Evolutionary conservation across 2,797 vertebrate genomes (phyloP), one percentile per base, ranked within the genome.

Genomic region (Margarornis squamiger): DNA sequence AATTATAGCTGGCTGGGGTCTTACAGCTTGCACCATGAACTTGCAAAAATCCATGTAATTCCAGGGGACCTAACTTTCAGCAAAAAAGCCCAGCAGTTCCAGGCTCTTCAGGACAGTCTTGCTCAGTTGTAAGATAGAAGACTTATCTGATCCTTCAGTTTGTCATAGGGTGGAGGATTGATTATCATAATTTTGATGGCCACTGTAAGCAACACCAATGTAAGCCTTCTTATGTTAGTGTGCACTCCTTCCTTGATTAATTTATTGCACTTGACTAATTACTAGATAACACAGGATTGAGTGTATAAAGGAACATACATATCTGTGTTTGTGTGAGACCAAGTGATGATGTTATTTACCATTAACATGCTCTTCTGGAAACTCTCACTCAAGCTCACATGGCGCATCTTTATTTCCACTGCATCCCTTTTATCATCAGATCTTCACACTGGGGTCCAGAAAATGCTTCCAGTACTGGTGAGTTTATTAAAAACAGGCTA

Each of bases 401-500:
- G 5, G 57, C 0, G 12, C 66, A 86, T 81, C 70, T 75, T 90
- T 79, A 83, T 78, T 67, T 92, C 63, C 29, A 86, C 10, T 7
- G 32, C 71, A 45, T 51, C 63, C 21, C 13, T 71, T 86, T 90
- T 95, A 83, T 90, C 43, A 4, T 27, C 55, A 76, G 27, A 85
- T 82, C 92, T 83, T 96, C 78, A 67, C 72, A 38, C 13, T 51
- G 83, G 51, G 41, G 55, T 76, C 94, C 88, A 83, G 93, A 97
- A 94, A 97, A 85, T 58, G 73, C 87, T 92, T 93, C 88, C 48
- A 8, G 66, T 84, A 93, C 75, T 17, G 87, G 46, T 48, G 51
- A 79, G 81, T 71, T 94, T 94, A 93, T 94, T 96, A 94, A 96
- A 95, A 96, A 90, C 84, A 86, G 86, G 38, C 68, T 49, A 48